These are phyloP conservation scores for Bettongia penicillata DNA, from an alignment of 2,113 vertebrate species.

Conservation along the genomic window DNA sequence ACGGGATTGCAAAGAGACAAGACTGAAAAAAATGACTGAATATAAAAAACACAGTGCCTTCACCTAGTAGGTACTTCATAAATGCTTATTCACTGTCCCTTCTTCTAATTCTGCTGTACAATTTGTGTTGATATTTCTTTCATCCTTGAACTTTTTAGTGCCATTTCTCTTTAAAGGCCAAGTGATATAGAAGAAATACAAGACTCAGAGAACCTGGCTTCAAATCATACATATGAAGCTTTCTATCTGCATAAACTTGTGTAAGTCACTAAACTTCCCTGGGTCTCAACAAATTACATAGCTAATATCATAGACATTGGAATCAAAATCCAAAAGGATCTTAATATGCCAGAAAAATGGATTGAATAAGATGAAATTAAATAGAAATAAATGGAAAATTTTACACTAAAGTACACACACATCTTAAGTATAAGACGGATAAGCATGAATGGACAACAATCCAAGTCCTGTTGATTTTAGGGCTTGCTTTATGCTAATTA, in stretches of 20 bases:
- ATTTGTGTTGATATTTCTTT: not conserved
- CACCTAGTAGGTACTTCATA: not conserved
- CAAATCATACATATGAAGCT: not conserved
- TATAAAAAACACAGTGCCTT: not conserved
- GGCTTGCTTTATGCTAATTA: not conserved
- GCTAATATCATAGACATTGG: not conserved
- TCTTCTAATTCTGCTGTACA: not conserved
- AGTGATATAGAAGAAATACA: not conserved
- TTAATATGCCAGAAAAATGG: not conserved
- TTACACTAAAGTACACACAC: not conserved
- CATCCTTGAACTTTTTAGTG: not conserved
- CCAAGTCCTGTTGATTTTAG: not conserved
- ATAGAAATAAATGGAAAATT: not conserved
- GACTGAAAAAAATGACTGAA: no score
- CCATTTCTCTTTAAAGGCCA: not conserved
- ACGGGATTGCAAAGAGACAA: no score
- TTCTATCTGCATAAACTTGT: not conserved
- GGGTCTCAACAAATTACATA: not conserved
- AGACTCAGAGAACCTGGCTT: not conserved
- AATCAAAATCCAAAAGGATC: not conserved
- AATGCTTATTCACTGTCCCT: not conserved
- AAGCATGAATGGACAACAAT: not conserved
- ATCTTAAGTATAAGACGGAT: not conserved
- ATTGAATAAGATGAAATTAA: not conserved
- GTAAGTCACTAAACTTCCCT: not conserved